Conservation (phyloP, 2,113 vertebrate species). For the Microtus ochrogaster region DNA sequence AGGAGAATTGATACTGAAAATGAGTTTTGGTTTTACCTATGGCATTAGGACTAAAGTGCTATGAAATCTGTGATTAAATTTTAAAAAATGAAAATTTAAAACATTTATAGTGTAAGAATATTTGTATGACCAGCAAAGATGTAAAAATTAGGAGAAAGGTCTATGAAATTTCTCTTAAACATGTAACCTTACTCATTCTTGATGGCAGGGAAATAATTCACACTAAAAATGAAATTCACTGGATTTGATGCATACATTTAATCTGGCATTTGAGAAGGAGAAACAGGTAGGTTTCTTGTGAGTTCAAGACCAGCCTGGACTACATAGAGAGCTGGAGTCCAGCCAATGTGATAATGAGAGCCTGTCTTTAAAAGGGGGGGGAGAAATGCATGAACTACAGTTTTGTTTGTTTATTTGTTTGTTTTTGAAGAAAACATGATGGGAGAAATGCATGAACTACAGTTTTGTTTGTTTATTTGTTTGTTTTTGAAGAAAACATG, state of each 20-base stretch:
- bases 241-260: neutral
- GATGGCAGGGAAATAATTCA: neutral
- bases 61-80: neutral
- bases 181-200: conserved; percentile 18
- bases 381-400: neutral
- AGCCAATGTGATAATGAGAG: neutral
- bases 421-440: neutral
- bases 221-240: neutral
- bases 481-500: neutral
- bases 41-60: neutral
- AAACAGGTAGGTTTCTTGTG: neutral
- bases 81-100: neutral
- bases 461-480: neutral
- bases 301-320: neutral
- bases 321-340: neutral
- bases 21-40: conserved; percentile 51
- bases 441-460: neutral
- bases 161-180: neutral
- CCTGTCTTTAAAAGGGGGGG: neutral
- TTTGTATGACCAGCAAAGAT: conserved; percentile 13
- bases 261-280: neutral
- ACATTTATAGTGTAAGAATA: conserved; percentile 10
- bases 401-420: neutral
- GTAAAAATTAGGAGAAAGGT: neutral
- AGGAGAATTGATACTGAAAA: neutral